These are phyloP conservation scores for Darevskia nairensis DNA, from an alignment of 2,797 vertebrate species.

Conservation along the genomic window DNA sequence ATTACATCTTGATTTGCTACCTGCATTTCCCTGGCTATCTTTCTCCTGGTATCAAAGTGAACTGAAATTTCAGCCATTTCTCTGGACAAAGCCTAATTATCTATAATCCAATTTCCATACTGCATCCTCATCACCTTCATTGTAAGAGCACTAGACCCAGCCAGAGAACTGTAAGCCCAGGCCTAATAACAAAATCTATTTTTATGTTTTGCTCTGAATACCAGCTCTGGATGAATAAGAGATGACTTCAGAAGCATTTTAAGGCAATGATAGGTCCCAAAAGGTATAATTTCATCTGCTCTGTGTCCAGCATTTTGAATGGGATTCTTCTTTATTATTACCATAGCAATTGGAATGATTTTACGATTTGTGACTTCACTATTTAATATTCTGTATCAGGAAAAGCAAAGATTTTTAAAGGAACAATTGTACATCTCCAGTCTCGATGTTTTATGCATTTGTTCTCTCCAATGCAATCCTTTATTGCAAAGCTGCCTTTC, in stretches of 20 bases:
- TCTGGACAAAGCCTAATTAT: neutral
- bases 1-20: neutral
- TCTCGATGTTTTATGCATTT: neutral
- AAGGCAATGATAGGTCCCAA: neutral
- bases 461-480: neutral
- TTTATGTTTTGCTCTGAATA: neutral
- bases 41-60: neutral
- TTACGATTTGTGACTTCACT: neutral
- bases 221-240: neutral
- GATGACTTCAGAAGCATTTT: conserved; percentile 9
- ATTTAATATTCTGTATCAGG: neutral
- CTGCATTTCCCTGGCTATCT: neutral
- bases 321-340: conserved; percentile 10
- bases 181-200: neutral
- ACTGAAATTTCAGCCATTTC: neutral
- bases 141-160: neutral
- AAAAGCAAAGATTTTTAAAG: neutral
- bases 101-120: neutral
- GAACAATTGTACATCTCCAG: neutral
- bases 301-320: conserved; percentile 9
- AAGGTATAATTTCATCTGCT: neutral
- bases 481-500: neutral
- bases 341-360: neutral
- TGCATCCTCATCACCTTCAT: neutral
- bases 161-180: neutral